Evolutionary conservation across 2,888 invertebrate genomes (phyloP).

Genomic region (Plebejus argus): DNA sequence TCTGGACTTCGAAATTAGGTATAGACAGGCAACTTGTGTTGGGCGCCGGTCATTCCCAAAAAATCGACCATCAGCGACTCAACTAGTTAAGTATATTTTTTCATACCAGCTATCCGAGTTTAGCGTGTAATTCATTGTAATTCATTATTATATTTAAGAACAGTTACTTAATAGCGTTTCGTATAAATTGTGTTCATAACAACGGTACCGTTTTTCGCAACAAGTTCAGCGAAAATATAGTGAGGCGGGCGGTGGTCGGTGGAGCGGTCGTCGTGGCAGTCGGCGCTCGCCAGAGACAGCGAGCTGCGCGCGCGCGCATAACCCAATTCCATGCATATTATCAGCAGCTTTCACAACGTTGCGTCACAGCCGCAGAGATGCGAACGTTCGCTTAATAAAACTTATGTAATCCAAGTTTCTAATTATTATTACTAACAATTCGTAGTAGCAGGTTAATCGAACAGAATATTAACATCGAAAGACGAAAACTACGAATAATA

Average conservation of each 20-base stretch:
- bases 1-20: no score
- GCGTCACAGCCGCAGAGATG: constrained; percentile 51
- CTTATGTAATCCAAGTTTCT: constrained; percentile 40
- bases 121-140: background rate
- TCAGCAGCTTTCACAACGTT: constrained; percentile 77
- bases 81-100: no score
- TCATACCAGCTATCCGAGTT: background rate
- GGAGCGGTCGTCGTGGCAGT: background rate
- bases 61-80: no score
- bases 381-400: constrained; percentile 38
- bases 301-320: constrained; percentile 51
- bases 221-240: constrained; percentile 44
- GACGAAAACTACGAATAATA: no score
- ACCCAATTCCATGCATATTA: constrained; percentile 70
- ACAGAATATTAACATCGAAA: background rate
- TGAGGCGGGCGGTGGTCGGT: background rate
- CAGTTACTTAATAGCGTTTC: background rate
- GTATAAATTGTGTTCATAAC: background rate
- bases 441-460: background rate
- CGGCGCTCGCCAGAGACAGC: constrained; percentile 43
- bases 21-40: no score
- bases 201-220: constrained; percentile 1
- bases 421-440: constrained; percentile 33
- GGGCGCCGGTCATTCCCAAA: no score
- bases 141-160: background rate